Evolutionary conservation across 2,888 invertebrate genomes (phyloP), one percentile per base, ranked within the genome.

Genomic region (Steinernema hermaphroditum): DNA sequence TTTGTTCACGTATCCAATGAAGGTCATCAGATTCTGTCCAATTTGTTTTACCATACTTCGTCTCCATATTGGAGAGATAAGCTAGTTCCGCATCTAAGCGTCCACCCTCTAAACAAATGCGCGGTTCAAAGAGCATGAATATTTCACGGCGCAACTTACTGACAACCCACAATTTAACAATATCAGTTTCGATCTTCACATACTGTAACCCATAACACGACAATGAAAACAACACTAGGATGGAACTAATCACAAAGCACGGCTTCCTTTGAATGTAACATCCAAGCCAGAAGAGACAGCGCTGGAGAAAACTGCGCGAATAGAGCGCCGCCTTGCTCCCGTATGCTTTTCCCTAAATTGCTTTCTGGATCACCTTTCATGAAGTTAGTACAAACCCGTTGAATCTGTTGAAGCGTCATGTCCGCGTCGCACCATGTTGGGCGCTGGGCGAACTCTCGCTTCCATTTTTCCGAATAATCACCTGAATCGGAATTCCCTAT

Each of bases 351-450:
- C 70, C 72, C 50, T 32, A 68, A 68, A 57, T 68, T 43, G n/a
- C 50, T 46, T 29, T 27, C 2, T 19, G 24, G 73, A 6, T 73
- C 27, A 14, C 41, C 0, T 2, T 19, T 14, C 27, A 16, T 29
- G n/a, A 9, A 14, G 14, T 19, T 32, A 27, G 14, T 62, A 72
- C 79, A 72, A 91, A 96, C 96, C 94, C 95, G 94, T 90, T 94
- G 93, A 88, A 96, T 92, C 90, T 96, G 94, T 88, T 92, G 92
- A 88, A 95, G 92, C 83, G 95, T 95, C 88, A 94, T 90, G 87
- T 92, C 92, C 80, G 96, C 96, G 89, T 97, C 94, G 86, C 94
- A 93, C 96, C 95, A 96, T 89, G 95, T 94, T 86, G 96, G 88
- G 77, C 89, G 87, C 70, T 88, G 88, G 68, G 86, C 78, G 74